Percentiles rank a stretch among this genome's conserved stretches.
phyloP scores from a whole-genome alignment of 2,113 vertebrate genomes.

The Dromiciops gliroides region DNA sequence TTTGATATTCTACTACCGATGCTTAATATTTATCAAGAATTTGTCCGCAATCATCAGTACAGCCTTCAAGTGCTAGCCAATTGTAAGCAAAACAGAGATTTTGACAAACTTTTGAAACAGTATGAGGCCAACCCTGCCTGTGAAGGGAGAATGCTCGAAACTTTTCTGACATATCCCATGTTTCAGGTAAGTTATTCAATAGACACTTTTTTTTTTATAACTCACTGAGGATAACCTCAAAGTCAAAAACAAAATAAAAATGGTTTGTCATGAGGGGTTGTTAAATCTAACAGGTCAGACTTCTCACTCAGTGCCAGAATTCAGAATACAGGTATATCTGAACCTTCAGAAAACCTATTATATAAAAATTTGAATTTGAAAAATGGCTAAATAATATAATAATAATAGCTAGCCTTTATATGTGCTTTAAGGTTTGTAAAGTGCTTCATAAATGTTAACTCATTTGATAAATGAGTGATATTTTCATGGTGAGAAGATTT shows the following conservation, averaged over 20 bases:
- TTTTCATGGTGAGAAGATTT: not conserved
- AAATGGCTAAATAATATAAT: not conserved
- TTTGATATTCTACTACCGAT: conserved; percentile 99
- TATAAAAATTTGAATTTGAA: not conserved
- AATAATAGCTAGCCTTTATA: not conserved
- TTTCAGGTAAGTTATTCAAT: conserved; percentile 90
- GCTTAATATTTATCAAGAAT: conserved; percentile 99
- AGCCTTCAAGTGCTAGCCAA: conserved; percentile 98
- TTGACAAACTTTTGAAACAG: conserved; percentile 98
- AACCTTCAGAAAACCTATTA: not conserved
- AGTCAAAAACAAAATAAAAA: not conserved
- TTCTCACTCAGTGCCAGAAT: not conserved
- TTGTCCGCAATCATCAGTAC: conserved; percentile 99
- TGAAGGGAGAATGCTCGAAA: conserved; percentile 97
- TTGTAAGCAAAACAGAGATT: conserved; percentile 99
- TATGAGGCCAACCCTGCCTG: conserved; percentile 98
- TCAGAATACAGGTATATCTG: not conserved
- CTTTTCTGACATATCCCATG: conserved; percentile 99
- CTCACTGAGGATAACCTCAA: not conserved
- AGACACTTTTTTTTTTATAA: not conserved
- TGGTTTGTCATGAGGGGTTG: not conserved
- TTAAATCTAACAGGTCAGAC: not conserved
- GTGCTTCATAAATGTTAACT: not conserved
- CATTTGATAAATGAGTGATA: not conserved
- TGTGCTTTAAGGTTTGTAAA: not conserved